These are phyloP conservation scores for Emydoidea blandingii DNA, from an alignment of 2,797 vertebrate species.

Conservation along the genomic window DNA sequence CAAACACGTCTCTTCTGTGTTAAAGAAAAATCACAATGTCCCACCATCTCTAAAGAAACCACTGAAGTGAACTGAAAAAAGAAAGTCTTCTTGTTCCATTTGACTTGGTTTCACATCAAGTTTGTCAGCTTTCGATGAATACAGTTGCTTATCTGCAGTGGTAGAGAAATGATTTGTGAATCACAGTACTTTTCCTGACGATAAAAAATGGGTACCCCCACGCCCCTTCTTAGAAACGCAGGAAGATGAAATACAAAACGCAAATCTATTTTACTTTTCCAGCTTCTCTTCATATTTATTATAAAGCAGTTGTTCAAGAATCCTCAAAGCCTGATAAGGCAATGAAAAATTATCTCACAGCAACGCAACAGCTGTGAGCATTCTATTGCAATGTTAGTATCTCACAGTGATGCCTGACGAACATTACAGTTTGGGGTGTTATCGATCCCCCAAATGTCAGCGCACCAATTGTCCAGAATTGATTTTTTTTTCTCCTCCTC, in stretches of 20 bases:
- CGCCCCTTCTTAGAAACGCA: not conserved
- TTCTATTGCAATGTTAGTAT: not conserved
- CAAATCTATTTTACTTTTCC: not conserved
- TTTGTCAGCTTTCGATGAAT: not conserved
- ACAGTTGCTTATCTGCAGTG: not conserved
- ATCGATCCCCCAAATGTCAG: not conserved
- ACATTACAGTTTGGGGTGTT: not conserved
- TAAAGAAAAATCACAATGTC: not conserved
- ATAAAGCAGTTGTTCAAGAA: not conserved
- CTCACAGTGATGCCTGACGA: not conserved
- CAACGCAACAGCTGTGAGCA: not conserved
- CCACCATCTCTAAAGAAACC: not conserved
- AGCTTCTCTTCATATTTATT: not conserved
- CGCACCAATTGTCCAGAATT: not conserved
- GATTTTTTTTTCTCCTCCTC: not conserved
- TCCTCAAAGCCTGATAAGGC: not conserved
- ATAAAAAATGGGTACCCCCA: not conserved
- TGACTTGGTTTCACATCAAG: not conserved
- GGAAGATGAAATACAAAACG: not conserved
- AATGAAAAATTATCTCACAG: not conserved
- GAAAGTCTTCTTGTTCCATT: slow-evolving; percentile 6
- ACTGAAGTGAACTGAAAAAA: not conserved
- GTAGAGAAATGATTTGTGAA: not conserved
- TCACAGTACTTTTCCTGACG: not conserved
- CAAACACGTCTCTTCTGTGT: not conserved